Evolutionary conservation across 2,113 vertebrate genomes (phyloP).

Genomic region (Gymnorhina tibicen): DNA sequence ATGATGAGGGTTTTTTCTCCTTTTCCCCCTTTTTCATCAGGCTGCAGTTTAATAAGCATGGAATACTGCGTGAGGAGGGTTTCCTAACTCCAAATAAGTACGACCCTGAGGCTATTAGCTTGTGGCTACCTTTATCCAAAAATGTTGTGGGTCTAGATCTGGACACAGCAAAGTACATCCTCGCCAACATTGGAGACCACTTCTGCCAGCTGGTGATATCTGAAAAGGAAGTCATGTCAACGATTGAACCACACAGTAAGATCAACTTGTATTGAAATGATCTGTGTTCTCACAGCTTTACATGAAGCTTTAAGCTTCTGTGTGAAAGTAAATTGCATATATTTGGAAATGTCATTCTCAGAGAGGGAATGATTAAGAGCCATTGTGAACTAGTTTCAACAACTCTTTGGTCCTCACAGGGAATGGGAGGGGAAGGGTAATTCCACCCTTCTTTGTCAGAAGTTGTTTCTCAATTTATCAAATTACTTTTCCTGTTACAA

Average conservation of each 20-base stretch:
- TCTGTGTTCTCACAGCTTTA: neutral
- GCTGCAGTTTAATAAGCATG: conserved; percentile 79
- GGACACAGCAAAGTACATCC: conserved; percentile 80
- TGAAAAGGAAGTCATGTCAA: conserved; percentile 81
- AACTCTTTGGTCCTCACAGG: neutral
- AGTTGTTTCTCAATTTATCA: neutral
- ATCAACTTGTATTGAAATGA: neutral
- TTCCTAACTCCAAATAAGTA: conserved; percentile 81
- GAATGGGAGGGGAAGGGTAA: neutral
- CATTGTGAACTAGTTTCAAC: neutral
- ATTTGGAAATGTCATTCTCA: neutral
- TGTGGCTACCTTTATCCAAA: conserved; percentile 76
- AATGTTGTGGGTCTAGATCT: conserved; percentile 76
- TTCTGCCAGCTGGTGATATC: conserved; percentile 82
- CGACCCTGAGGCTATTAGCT: conserved; percentile 74
- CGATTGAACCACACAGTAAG: conserved; percentile 81
- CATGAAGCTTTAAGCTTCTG: neutral
- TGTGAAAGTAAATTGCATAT: neutral
- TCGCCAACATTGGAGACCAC: conserved; percentile 82
- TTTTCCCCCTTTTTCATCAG: neutral
- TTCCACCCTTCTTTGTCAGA: neutral
- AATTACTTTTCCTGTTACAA: neutral
- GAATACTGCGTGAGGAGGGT: conserved; percentile 77
- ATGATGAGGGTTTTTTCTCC: neutral
- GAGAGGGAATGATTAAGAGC: neutral